Evolutionary conservation across 2,113 vertebrate species (phyloP), one percentile per base, ranked within the genome.

Genomic region (Oxyruncus cristatus): DNA sequence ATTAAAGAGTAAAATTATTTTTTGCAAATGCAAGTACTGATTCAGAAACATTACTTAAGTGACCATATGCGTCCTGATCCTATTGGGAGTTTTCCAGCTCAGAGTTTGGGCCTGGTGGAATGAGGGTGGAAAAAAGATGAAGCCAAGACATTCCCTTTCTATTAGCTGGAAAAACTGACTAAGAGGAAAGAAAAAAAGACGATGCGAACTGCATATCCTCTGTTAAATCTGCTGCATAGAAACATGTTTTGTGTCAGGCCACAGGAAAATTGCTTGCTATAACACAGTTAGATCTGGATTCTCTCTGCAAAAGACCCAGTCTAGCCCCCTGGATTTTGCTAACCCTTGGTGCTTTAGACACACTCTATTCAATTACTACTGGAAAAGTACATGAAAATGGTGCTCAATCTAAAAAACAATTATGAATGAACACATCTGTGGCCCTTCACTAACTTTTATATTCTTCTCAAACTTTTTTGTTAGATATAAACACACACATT

Each of bases 91-190:
- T 83, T 76, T 72, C 56, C 85, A 92, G 4, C 70, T 91, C 66
- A 65, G 77, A 85, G 70, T 68, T 76, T 83, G 82, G 62, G 58
- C 71, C 66, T 85, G 42, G 73, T 67, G 78, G 75, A 92, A 96
- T 66, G 85, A 94, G 78, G 63, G 89, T 85, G 89, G 85, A 96
- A 93, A 74, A 92, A 92, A 83, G 46, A 85, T 41, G 67, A 92
- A 92, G 78, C 53, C 81, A 91, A 93, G 53, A 92, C 88, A 95
- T 92, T 94, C 71, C 91, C 67, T 82, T 95, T 94, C 92, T 74
- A 70, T 95, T 96, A 73, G 77, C 41, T 94, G 82, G 92, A 95
- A 96, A 94, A 96, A 78, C 33, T 80, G 78, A 42, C 71, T 88
- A 71, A 70, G 55, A 71, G 68, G 49, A 50, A 50, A 35, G 83